A percentile compares a stretch with the other conserved stretches of the same genome.
Conservation (phyloP, 1,140 invertebrate species). For the Solenopsis invicta region DNA sequence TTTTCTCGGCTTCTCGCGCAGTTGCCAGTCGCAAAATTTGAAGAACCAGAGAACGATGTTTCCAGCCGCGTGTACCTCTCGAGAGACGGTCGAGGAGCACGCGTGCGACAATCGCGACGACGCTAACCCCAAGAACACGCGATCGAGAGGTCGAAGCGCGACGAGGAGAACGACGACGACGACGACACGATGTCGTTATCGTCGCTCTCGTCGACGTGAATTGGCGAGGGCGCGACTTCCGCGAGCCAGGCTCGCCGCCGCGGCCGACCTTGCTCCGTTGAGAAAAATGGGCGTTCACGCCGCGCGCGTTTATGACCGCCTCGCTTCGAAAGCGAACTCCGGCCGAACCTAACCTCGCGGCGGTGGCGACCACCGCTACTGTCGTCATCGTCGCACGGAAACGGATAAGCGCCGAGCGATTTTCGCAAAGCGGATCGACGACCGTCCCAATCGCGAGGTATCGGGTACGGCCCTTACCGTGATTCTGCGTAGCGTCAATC, state of each 20-base stretch:
- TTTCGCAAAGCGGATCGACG: not conserved
- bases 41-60: too few species aligned
- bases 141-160: not conserved
- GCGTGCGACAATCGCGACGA: not conserved
- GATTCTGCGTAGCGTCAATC: not conserved
- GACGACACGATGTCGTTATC: not conserved
- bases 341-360: constrained; percentile 76
- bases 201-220: not conserved
- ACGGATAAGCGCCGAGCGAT: not conserved
- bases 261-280: not conserved
- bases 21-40: too few species aligned
- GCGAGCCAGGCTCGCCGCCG: constrained; percentile 13
- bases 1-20: not conserved
- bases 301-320: constrained; percentile 68
- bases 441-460: not conserved
- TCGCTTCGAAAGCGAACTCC: constrained; percentile 56
- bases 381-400: not conserved
- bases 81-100: not conserved
- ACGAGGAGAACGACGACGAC: not conserved
- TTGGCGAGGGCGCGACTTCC: not conserved
- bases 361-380: not conserved
- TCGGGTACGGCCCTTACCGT: not conserved
- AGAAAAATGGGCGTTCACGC: constrained; percentile 86
- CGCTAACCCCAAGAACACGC: not conserved
- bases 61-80: too few species aligned